A percentile compares a stretch with the other conserved stretches of the same genome.
Evolutionary conservation across 2,797 vertebrate genomes (phyloP).

Genomic region (Zenarchopterus dispar): DNA sequence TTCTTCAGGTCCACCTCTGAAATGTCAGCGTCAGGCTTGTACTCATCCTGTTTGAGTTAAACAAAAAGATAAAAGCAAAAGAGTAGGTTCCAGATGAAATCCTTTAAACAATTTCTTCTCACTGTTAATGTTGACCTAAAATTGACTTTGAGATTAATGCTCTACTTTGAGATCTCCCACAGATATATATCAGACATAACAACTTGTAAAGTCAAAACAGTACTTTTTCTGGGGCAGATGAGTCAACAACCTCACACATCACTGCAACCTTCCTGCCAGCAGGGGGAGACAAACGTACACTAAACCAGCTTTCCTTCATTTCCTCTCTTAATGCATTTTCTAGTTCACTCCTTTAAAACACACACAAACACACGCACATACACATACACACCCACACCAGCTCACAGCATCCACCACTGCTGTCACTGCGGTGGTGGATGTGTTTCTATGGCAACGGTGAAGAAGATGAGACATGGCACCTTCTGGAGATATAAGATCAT

Average conservation of each 20-base stretch:
- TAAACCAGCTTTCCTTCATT: conserved; percentile 15
- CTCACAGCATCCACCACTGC: conserved; percentile 53
- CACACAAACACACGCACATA: conserved; percentile 11
- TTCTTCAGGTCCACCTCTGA: conserved; percentile 97
- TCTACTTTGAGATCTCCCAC: no score
- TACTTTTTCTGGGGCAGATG: not conserved
- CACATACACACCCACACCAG: conserved; percentile 20
- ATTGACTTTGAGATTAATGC: no score
- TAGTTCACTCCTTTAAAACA: conserved; percentile 14
- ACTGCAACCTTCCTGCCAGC: conserved; percentile 51
- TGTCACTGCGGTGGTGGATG: conserved; percentile 53
- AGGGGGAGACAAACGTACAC: conserved; percentile 71
- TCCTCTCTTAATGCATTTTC: conserved; percentile 27
- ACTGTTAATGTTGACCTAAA: no score
- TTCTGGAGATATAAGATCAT: conserved; percentile 97
- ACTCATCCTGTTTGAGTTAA: conserved; percentile 87
- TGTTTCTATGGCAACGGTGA: conserved; percentile 76
- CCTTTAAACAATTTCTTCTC: not conserved
- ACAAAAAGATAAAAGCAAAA: not conserved
- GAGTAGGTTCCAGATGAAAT: not conserved
- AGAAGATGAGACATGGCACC: conserved; percentile 79
- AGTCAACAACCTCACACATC: no score
- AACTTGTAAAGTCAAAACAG: not conserved
- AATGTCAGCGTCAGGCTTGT: conserved; percentile 93
- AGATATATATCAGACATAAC: no score